Evolutionary conservation across 2,797 vertebrate genomes (phyloP).

Genomic region (Falco biarmicus): DNA sequence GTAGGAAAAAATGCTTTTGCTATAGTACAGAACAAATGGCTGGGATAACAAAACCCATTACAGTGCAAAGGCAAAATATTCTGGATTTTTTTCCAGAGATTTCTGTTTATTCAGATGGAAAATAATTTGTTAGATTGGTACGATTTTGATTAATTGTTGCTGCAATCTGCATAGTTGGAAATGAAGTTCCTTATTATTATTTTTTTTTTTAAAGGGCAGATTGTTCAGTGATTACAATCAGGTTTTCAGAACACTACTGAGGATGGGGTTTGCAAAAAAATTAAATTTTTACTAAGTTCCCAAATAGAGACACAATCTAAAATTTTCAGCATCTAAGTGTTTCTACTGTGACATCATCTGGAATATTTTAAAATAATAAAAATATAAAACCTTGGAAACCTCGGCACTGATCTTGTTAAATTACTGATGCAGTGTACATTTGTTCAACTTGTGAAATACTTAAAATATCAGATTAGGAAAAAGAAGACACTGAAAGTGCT

Average conservation of each 20-base stretch:
- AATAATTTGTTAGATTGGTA: background rate
- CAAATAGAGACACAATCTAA: background rate
- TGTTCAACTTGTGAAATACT: background rate
- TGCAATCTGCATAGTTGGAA: background rate
- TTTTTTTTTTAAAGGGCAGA: background rate
- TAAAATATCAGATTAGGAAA: background rate
- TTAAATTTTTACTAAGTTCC: fast-evolving
- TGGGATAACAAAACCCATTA: background rate
- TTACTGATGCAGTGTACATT: background rate
- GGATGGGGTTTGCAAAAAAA: background rate
- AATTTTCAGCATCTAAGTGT: background rate
- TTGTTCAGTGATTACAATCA: background rate
- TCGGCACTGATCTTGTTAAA: background rate
- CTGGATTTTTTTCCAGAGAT: background rate
- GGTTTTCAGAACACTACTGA: background rate
- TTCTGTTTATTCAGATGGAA: background rate
- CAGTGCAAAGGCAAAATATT: background rate
- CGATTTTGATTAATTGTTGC: background rate
- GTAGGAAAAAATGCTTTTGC: background rate
- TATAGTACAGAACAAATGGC: background rate
- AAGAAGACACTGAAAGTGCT: background rate
- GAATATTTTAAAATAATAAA: background rate
- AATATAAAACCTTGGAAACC: background rate
- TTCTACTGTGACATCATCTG: background rate
- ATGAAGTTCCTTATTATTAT: background rate